Conservation (phyloP, 2,113 vertebrate genomes). For the Probosciger aterrimus region DNA sequence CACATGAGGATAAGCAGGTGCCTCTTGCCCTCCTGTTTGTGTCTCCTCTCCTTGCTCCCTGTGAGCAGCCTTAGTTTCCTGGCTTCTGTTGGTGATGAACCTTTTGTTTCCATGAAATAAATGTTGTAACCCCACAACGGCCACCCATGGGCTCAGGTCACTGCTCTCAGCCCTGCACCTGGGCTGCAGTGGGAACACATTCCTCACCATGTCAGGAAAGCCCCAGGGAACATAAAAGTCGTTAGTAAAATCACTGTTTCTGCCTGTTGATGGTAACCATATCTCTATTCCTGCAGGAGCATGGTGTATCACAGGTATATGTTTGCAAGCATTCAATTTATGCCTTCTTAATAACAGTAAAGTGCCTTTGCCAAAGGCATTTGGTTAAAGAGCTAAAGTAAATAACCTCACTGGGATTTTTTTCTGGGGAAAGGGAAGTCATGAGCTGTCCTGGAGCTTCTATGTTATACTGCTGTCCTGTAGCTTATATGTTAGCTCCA, state of each 20-base stretch:
- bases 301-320: fast-evolving
- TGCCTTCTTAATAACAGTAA: background rate
- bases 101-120: background rate
- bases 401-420: background rate
- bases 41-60: background rate
- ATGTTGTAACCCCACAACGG: fast-evolving
- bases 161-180: background rate
- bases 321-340: background rate
- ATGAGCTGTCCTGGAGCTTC: background rate
- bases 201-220: background rate
- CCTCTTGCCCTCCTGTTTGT: background rate
- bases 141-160: fast-evolving
- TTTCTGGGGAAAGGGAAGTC: background rate
- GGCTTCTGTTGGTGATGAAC: background rate
- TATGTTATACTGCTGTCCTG: background rate
- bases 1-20: background rate
- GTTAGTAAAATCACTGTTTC: background rate
- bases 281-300: background rate
- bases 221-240: background rate
- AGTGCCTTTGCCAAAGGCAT: background rate
- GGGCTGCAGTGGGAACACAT: fast-evolving
- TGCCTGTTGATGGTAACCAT: background rate
- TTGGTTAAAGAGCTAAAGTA: background rate
- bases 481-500: background rate
- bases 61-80: fast-evolving